Evolutionary conservation across 2,888 invertebrate genomes (phyloP).

Genomic region (Xanthia icteritia): DNA sequence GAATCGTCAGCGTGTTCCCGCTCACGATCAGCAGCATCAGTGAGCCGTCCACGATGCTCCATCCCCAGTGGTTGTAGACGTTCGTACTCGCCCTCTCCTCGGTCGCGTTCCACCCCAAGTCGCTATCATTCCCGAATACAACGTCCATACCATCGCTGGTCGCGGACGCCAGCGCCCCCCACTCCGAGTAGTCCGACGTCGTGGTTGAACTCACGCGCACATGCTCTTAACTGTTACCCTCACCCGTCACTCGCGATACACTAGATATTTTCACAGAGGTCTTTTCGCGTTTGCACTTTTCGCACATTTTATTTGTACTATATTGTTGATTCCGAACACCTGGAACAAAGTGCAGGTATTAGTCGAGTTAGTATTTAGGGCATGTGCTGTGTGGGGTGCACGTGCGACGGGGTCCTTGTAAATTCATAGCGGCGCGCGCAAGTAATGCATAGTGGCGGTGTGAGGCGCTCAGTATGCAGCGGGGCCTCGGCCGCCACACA

Average conservation of each 20-base stretch:
- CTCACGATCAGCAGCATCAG: constrained; percentile 92
- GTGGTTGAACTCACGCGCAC: constrained; percentile 84
- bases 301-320: constrained; percentile 76
- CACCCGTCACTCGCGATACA: constrained; percentile 77
- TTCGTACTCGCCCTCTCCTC: constrained; percentile 75
- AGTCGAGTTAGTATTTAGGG: constrained; percentile 60
- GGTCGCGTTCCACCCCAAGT: constrained; percentile 81
- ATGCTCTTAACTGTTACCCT: constrained; percentile 80
- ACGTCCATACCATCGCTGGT: constrained; percentile 90
- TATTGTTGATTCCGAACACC: constrained; percentile 64
- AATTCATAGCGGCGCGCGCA: constrained; percentile 72
- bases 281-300: constrained; percentile 71
- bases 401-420: constrained; percentile 63
- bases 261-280: constrained; percentile 71
- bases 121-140: constrained; percentile 84
- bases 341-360: constrained; percentile 72
- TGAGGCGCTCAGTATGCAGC: constrained; percentile 74
- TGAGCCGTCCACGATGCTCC: constrained; percentile 92
- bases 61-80: constrained; percentile 89
- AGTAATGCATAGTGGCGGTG: constrained; percentile 63
- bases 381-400: constrained; percentile 50
- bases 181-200: constrained; percentile 85
- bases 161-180: constrained; percentile 87
- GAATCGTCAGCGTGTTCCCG: constrained; percentile 94
- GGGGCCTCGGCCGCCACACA: constrained; percentile 73